Conservation (phyloP, 2,888 invertebrate genomes). For the Ennomos quercinarius region DNA sequence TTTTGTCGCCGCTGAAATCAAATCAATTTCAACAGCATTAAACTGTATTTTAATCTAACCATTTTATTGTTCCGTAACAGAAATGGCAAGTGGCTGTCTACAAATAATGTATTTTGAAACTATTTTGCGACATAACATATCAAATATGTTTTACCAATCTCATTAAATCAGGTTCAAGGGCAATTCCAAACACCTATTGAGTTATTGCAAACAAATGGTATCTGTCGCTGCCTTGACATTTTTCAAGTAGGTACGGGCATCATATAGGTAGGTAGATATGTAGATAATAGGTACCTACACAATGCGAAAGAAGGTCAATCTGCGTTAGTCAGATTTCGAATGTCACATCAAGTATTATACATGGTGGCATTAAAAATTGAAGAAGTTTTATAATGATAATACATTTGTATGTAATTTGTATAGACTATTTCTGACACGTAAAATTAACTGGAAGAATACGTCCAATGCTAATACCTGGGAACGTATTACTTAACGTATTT, state of each 20-base stretch:
- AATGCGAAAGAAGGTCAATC: constrained; percentile 26
- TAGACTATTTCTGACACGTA: not conserved
- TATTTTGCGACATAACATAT: constrained; percentile 13
- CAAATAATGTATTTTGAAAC: constrained; percentile 15
- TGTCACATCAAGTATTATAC: constrained; percentile 11
- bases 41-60: no score
- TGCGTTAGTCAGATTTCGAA: constrained; percentile 10
- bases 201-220: constrained; percentile 15
- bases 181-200: constrained; percentile 2
- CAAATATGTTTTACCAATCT: constrained; percentile 12
- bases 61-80: no score
- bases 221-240: constrained; percentile 28
- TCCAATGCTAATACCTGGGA: no score
- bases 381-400: not conserved
- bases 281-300: constrained; percentile 1
- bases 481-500: no score
- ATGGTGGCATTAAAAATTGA: constrained; percentile 3
- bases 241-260: constrained; percentile 14
- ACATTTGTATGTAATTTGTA: not conserved
- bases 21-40: no score
- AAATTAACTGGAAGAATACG: no score
- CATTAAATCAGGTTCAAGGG: constrained; percentile 25
- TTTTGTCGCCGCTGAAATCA: no score
- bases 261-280: not conserved
- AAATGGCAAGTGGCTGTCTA: not conserved